Conservation (phyloP, 2,113 vertebrate genomes). For the Hippocampus mohnikei region DNA sequence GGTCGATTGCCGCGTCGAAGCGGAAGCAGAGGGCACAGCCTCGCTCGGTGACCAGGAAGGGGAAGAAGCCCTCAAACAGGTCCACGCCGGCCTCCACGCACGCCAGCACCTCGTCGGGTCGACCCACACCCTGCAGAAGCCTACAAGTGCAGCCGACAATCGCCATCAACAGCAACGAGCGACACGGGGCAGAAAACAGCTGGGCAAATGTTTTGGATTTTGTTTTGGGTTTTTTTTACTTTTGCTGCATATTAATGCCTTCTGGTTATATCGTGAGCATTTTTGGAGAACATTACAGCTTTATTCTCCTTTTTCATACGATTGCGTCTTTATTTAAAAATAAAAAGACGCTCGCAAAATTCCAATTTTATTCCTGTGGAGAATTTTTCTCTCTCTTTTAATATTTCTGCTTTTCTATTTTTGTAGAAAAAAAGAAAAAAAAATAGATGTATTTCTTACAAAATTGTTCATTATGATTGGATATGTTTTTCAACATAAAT, state of each 20-base stretch:
- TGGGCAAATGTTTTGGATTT: no score
- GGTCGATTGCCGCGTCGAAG: conserved; percentile 72
- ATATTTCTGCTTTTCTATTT: no score
- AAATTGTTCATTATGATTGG: no score
- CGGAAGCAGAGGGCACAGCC: conserved; percentile 86
- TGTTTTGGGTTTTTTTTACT: no score
- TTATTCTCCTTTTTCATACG: background rate
- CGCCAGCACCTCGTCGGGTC: conserved; percentile 86
- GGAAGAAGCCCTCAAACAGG: conserved; percentile 93
- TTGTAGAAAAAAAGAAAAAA: no score
- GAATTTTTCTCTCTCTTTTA: no score
- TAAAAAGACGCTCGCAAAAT: no score
- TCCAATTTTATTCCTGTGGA: no score
- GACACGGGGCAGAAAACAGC: background rate
- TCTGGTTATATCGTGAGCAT: background rate
- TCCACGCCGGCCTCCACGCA: conserved; percentile 89
- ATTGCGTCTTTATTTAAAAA: no score
- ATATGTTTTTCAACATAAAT: no score
- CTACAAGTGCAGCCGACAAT: conserved; percentile 56
- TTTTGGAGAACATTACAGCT: background rate
- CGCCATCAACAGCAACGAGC: conserved; percentile 3
- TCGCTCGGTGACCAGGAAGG: conserved; percentile 88
- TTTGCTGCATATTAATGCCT: no score
- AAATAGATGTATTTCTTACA: no score
- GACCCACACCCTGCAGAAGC: conserved; percentile 84